Evolutionary conservation across 1,140 invertebrate species (phyloP), one percentile per base, ranked within the genome.

Genomic region (Psilanteris sp.): DNA sequence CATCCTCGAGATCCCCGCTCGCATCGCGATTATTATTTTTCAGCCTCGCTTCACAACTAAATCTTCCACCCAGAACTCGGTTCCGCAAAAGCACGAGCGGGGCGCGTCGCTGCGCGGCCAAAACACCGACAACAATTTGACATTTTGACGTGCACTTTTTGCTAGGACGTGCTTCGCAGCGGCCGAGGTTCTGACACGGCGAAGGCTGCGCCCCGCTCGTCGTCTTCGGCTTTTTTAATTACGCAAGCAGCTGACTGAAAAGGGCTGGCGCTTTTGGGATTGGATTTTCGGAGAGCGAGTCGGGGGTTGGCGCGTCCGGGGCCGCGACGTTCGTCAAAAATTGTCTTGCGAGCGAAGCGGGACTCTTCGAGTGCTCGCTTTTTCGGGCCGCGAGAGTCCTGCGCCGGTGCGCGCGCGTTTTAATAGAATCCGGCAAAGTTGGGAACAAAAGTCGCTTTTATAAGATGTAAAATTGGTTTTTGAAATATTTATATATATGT

Each of bases 111-210:
- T 16, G 52, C 16, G 43, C 43, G 24, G 14, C 31, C 15, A 41
- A 41, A 22, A 37, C 36, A 20, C 37, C 13, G 31, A 61, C 39
- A 26, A 39, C 31, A 32, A 39, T 64, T 64, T 64, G 59, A 64
- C 59, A 64, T 50, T 50, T 64, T 64, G 59, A 64, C 59, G 59
- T 50, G 44, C 24, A 31, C 18, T 41, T 50, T 50, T 50, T 50
- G 29, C 43, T 29, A 29, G 14, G 16, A 61, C n/a, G n/a, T 48
- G 37, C 31, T 22, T 15, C 31, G 29, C 37, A 54, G 27, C 11
- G 18, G n/a, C n/a, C n/a, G 27, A 44, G 48, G 6, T 7, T n/a
- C 34, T 39, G 34, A 61, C 27, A 46, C 29, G 54, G 2, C 8
- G 22, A 36, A 36, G 46, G 11, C 46, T 46, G 20, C 26, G 9